These are phyloP conservation scores for Okamejei kenojei DNA, from an alignment of 2,797 vertebrate species.

Conservation along the genomic window DNA sequence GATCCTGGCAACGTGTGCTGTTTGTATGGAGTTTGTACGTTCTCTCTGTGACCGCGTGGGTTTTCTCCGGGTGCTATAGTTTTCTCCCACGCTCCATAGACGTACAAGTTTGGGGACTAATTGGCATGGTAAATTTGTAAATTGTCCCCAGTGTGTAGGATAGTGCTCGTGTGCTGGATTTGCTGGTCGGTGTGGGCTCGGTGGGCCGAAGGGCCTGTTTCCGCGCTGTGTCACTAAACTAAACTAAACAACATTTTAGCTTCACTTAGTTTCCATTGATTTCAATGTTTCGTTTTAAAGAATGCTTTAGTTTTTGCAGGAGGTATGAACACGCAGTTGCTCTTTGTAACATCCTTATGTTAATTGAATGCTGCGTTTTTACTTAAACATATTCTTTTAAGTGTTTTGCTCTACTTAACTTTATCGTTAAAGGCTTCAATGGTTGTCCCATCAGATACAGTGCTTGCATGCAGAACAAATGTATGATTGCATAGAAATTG, in stretches of 20 bases:
- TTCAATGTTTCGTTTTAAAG: neutral
- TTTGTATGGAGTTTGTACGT: no score
- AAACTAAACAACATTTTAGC: neutral
- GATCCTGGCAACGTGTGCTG: no score
- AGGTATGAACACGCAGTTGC: neutral
- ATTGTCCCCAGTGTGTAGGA: no score
- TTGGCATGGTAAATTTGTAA: no score
- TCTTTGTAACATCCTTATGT: neutral
- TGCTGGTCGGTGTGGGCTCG: no score
- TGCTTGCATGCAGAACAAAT: neutral
- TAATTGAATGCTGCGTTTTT: neutral
- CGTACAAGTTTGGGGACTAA: no score
- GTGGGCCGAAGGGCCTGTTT: no score
- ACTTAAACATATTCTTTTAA: neutral
- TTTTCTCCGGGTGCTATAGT: no score
- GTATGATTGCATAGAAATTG: neutral
- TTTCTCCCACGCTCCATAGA: no score
- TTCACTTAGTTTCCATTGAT: neutral
- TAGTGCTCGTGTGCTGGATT: no score
- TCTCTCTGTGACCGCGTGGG: no score
- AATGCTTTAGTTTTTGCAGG: neutral
- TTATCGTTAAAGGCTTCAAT: neutral
- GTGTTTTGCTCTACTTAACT: neutral
- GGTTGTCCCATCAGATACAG: neutral
- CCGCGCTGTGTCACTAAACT: no score